Base-by-base conservation (phyloP, 2,888 invertebrate genomes). In the Plemyria rubiginata region DNA sequence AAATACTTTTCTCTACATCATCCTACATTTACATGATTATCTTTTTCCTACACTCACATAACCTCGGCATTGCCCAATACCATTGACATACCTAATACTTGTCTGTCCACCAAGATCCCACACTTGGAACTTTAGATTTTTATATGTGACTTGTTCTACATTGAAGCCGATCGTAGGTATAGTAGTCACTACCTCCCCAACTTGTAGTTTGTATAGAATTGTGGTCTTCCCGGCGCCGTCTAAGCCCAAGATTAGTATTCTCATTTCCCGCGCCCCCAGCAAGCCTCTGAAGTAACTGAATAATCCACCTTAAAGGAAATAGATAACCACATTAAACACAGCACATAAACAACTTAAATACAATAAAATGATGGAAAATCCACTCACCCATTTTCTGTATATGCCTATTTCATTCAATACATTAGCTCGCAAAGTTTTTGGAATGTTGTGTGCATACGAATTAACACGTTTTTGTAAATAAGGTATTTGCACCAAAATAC, bases 181-280 rank as follows among this genome's bases (percentile, higher is more conserved):
- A 40, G 99, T 99, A 54, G 99, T 99, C 29, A 99, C 99, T 60
- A 99, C 99, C 93, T 99, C 99, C 15, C 99, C 99, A 62, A 99
- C 99, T 95, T 99, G 99, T 80, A 99, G 93, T 93, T 97, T 96
- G 91, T 99, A 99, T 70, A 99, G 92, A 90, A 99, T 99, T 67
- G 99, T 99, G 0, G 99, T 99, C 94, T 99, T 99, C 72, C 99
- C 99, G 84, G 99, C 99, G 66, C 99, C 99, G 90, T 99, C 99
- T 74, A 99, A 93, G 5, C 99, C 99, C 61, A 99, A 94, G 87
- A 99, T 99, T 76, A 99, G 93, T 88, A 99, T 99, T 81, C 99
- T 94, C 97, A 99, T 98, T 94, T 99, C 99, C 79, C 99, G 96
- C 70, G 97, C 98, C 49, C 99, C 99, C 85, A 99, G 95, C 76